Percentiles rank a stretch among this genome's conserved stretches.
Conservation (phyloP, 2,888 invertebrate species). For the Ormyrus nitidulus region DNA sequence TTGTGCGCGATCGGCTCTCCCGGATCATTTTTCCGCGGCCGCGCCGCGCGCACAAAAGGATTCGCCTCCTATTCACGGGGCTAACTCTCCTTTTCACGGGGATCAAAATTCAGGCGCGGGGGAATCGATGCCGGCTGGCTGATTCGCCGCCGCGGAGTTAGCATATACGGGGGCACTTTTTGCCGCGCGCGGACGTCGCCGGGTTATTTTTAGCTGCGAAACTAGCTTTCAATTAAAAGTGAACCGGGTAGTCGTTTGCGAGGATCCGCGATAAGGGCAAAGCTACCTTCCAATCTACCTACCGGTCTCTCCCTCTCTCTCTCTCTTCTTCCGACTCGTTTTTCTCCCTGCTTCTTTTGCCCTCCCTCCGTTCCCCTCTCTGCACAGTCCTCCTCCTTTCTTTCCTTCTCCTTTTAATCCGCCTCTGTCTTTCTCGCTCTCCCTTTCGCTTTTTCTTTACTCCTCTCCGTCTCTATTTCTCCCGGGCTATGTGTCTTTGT, state of each 20-base stretch:
- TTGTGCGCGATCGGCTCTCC: neutral
- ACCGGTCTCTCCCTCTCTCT: constrained; percentile 46
- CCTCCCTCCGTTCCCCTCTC: neutral
- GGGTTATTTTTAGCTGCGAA: constrained; percentile 54
- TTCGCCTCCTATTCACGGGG: constrained; percentile 2
- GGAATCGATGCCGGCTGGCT: neutral
- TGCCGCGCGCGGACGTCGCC: neutral
- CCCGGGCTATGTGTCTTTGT: neutral
- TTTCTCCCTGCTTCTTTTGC: constrained; percentile 32
- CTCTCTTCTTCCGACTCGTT: constrained; percentile 32
- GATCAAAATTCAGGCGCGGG: neutral
- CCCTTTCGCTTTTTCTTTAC: constrained; percentile 40
- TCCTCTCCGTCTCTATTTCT: constrained; percentile 36
- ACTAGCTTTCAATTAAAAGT: constrained; percentile 57
- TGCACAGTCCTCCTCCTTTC: constrained; percentile 42
- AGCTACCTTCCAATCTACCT: constrained; percentile 55
- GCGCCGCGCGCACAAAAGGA: constrained; percentile 25
- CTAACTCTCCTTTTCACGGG: neutral
- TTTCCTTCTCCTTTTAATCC: constrained; percentile 25
- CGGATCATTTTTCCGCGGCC: constrained; percentile 27
- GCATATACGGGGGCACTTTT: neutral
- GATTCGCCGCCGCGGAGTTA: neutral
- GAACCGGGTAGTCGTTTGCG: constrained; percentile 50
- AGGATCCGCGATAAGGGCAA: constrained; percentile 50
- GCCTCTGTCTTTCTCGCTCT: neutral